Evolutionary conservation across 2,797 vertebrate species (phyloP), one percentile per base, ranked within the genome.

Genomic region (Acestrorhynchus altus): DNA sequence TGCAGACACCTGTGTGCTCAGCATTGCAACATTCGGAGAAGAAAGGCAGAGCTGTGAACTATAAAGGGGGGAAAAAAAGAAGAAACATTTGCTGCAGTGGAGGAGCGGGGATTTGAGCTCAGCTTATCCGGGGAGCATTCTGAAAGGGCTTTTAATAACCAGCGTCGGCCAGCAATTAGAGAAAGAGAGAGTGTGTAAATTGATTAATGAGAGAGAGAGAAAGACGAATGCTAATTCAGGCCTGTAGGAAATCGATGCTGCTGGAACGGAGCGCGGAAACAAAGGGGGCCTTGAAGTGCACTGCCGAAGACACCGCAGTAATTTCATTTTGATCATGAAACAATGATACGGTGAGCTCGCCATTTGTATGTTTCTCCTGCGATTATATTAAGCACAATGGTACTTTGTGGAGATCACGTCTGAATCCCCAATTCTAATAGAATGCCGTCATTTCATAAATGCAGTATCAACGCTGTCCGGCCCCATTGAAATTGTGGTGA

Each of bases 381-480:
- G 86, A 92, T 89, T 80, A 59, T 84, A 84, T 83, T 67, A 74
- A 83, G 40, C 83, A 92, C 91, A 92, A 90, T 89, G 86, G 90
- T 83, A 87, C 89, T 91, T 87, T 88, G 85, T 87, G 84, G 81
- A 85, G 87, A 86, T 86, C 84, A 86, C 86, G 85, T 87, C 90
- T 85, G 80, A 80, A 82, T 80, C 89, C 83, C 85, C 90, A 87
- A 91, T 90, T 92, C 86, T 86, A 88, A 90, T 89, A 91, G 92
- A 92, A 93, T 88, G 84, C 88, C 83, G 77, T 73, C 89, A 84
- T 81, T 80, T 92, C 89, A 92, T 88, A 88, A 89, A 81, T 15
- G 85, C 59, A 76, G 81, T 89, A 90, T 88, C 88, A 90, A 90
- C 86, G 86, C 81, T 82, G 87, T 84, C 76, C 83, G 82, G 76